Conservation (phyloP, 1,140 invertebrate species). For the Doryteuthis pealeii region DNA sequence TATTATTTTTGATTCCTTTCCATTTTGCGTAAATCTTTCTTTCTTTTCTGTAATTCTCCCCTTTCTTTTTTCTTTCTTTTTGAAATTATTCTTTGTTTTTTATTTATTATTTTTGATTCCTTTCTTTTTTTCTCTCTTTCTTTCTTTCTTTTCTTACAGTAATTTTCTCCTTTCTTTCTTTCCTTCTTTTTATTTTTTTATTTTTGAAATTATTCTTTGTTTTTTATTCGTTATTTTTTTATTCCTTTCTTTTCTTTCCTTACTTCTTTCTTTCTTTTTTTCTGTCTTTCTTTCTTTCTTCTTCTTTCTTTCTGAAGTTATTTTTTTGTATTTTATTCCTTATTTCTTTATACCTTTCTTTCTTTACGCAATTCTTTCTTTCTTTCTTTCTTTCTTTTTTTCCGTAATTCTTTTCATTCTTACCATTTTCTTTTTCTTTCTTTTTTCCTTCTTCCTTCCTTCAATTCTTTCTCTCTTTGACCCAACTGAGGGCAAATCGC, state of each 20-base stretch:
- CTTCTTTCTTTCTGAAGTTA: background rate
- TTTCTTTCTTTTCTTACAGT: background rate
- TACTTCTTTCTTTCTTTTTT: background rate
- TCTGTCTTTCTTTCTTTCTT: background rate
- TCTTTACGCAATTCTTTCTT: background rate
- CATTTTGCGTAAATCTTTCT: background rate
- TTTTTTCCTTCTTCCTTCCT: too few relatives aligned
- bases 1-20: background rate
- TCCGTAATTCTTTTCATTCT: background rate
- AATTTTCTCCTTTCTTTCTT: background rate
- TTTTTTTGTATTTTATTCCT: background rate
- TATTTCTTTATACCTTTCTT: background rate
- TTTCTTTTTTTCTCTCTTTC: background rate
- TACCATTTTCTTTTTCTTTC: background rate
- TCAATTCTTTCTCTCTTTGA: too few relatives aligned
- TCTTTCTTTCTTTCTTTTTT: background rate
- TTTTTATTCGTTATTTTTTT: background rate
- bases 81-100: too few relatives aligned
- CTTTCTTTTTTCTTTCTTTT: too few relatives aligned
- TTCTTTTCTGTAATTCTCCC: background rate
- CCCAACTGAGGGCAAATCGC: too few relatives aligned
- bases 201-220: background rate
- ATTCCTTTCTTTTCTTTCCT: background rate
- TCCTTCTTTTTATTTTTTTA: background rate
- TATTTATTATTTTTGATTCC: too few relatives aligned